Base-by-base conservation (phyloP, 2,797 vertebrate species). In the Chrysocyon brachyurus region DNA sequence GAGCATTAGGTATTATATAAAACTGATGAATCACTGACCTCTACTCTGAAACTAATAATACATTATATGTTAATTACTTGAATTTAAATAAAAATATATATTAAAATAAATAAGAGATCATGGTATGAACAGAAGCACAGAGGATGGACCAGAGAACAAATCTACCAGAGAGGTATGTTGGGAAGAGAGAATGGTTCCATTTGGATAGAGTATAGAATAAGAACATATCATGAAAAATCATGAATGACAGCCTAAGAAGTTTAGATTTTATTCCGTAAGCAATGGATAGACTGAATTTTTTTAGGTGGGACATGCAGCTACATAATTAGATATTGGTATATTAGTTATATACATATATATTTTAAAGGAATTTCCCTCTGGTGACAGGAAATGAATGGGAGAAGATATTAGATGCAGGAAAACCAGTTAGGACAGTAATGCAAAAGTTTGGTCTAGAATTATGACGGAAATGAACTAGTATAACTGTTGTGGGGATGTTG, bases 251-350 rank as follows among this genome's bases (percentile, higher is more conserved):
- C 3, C 75, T 22, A 26, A 79, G 56, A 49, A 59, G n/a, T 46
- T 31, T 73, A 49, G 16, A 59, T 57, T 93, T 86, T 93, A 57
- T 91, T 88, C 77, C 66, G n/a, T 59, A 52, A 59, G 54, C 79
- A 90, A n/a, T 61, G 22, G 24, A 57, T 12, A 10, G 64, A 17
- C 21, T 28, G 56, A 54, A 40, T 61, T 66, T 63, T 68, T 94
- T 87, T 19, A 92, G 63, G 15, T n/a, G 49, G n/a, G 56, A 75
- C 15, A 59, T 6, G 19, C 28, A 81, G 52, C 36, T 75, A 1
- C 81, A 22, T 89, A 77, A 89, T 83, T 83, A 91, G 36, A 61
- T 68, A 54, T 22, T 94, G 40, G 56, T 68, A 88, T 75, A 49
- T 79, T 64, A 52, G 28, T 33, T 64, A 46, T 33, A 33, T 33